A percentile compares a stretch with the other conserved stretches of the same genome.
phyloP scores from a whole-genome alignment of 2,797 vertebrate species.

The Echiichthys vipera region DNA sequence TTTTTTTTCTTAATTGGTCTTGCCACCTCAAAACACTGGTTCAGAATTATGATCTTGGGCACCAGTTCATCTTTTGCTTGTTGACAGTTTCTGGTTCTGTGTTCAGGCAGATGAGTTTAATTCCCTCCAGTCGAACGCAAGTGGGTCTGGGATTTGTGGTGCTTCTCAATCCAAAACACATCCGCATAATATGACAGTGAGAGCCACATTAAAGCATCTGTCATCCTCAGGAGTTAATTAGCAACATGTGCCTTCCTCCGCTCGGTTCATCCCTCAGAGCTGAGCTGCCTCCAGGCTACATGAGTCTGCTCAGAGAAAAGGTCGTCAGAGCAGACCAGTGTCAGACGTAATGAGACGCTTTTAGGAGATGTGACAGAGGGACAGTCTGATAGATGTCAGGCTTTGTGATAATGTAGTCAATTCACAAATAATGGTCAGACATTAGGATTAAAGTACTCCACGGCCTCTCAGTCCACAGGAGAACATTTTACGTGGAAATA shows the following conservation, averaged over 20 bases:
- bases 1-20: slow-evolving; percentile 53
- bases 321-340: slow-evolving; percentile 32
- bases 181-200: slow-evolving; percentile 64
- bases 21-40: slow-evolving; percentile 62
- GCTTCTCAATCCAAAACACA: slow-evolving; percentile 62
- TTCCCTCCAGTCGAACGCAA: slow-evolving; percentile 53
- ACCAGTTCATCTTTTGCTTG: slow-evolving; percentile 54
- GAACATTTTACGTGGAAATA: neutral
- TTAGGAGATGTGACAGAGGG: slow-evolving; percentile 48
- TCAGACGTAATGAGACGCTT: slow-evolving; percentile 52
- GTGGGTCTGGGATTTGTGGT: slow-evolving; percentile 52
- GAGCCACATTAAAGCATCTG: slow-evolving; percentile 77
- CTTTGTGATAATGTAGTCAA: slow-evolving; percentile 48
- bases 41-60: slow-evolving; percentile 32
- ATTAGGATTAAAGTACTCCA: slow-evolving; percentile 12
- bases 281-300: slow-evolving; percentile 73
- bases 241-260: slow-evolving; percentile 59
- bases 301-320: slow-evolving; percentile 33
- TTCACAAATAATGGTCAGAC: slow-evolving; percentile 39
- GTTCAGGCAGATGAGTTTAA: slow-evolving; percentile 59
- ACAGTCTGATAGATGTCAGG: slow-evolving; percentile 49
- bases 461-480: slow-evolving; percentile 11
- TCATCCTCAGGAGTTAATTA: slow-evolving; percentile 78
- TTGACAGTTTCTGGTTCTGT: slow-evolving; percentile 59
- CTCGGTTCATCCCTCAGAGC: slow-evolving; percentile 55